Evolutionary conservation across 2,113 vertebrate genomes (phyloP), one percentile per base, ranked within the genome.

Genomic region (Platichthys stellatus): DNA sequence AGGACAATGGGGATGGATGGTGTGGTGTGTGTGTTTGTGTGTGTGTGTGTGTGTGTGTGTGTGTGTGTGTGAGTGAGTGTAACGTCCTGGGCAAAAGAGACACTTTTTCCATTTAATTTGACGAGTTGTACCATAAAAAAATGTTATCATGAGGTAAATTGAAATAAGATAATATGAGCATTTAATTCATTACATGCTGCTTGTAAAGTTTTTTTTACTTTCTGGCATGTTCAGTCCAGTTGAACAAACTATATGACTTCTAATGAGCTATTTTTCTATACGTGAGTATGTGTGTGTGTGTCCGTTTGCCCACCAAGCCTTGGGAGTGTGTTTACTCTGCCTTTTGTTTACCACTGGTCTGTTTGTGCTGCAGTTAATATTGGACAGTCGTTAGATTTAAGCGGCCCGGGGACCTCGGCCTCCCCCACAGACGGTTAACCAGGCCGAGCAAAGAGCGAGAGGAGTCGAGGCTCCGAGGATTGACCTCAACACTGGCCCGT

Each of bases 331-430:
- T 93, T 90, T 90, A 87, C 89, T 90, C 76, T 83, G 81, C 69
- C 83, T 69, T 88, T 85, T 92, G 90, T 92, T 93, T 93, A 89
- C 83, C 57, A 8, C 83, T 72, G 70, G 17, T 87, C 72, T 91
- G 85, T 93, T 92, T 91, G 83, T 87, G 71, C 71, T 92, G 71
- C 67, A 82, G 92, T 91, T 92, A 89, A 93, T 93, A 89, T 91
- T 92, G 71, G 85, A 92, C 89, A 87, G 80, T 53, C 64, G 83
- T 84, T 72, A 80, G 72, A 86, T 88, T 85, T 81, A 79, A 86
- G 74, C 68, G 62, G 72, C 57, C 82, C 21, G 0, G 53, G 21
- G 77, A 82, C 86, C 82, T 77, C 65, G 5, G 8, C 62, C 78
- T 74, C 83, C 80, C 78, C 61, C 67, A 40, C 77, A 78, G 53